Percentiles rank a stretch among this genome's conserved stretches.
phyloP scores from a whole-genome alignment of 1,140 invertebrate species.

The Anthonomus grandis region DNA sequence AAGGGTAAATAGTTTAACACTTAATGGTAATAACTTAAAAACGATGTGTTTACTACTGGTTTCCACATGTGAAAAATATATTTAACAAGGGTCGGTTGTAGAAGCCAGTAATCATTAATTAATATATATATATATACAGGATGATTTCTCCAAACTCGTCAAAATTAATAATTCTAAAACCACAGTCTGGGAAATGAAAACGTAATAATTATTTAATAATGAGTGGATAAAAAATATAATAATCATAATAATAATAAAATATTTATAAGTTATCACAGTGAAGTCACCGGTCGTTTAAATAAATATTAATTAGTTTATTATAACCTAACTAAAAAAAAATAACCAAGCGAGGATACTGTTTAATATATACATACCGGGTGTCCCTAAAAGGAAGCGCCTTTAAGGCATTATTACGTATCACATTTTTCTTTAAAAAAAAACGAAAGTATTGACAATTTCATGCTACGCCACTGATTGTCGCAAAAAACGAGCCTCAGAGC shows the following conservation, averaged over 20 bases:
- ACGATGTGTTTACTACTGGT: not conserved
- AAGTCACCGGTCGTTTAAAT: constrained; percentile 24
- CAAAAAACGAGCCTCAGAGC: too few species aligned
- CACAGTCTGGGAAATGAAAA: constrained; percentile 23
- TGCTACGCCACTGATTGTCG: not conserved
- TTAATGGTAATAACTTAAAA: not conserved
- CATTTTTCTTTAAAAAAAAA: not conserved
- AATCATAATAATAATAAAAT: constrained; percentile 6
- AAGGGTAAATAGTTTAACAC: constrained; percentile 12
- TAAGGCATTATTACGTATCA: not conserved
- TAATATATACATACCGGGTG: not conserved
- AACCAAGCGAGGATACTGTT: not conserved
- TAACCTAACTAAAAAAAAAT: not conserved
- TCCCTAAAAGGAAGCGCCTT: not conserved
- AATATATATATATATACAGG: constrained; percentile 1
- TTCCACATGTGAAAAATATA: not conserved
- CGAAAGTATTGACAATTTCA: not conserved
- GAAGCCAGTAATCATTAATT: not conserved
- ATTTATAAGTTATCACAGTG: constrained; percentile 27
- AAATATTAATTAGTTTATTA: not conserved
- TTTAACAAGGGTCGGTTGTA: not conserved
- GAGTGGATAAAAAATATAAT: not conserved
- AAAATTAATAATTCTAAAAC: constrained; percentile 23
- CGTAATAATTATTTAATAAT: constrained; percentile 10
- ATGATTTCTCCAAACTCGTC: constrained; percentile 25